Percentiles rank a stretch among this genome's conserved stretches.
phyloP scores from a whole-genome alignment of 2,797 vertebrate species.

The Ptychobarbus kaznakovi region DNA sequence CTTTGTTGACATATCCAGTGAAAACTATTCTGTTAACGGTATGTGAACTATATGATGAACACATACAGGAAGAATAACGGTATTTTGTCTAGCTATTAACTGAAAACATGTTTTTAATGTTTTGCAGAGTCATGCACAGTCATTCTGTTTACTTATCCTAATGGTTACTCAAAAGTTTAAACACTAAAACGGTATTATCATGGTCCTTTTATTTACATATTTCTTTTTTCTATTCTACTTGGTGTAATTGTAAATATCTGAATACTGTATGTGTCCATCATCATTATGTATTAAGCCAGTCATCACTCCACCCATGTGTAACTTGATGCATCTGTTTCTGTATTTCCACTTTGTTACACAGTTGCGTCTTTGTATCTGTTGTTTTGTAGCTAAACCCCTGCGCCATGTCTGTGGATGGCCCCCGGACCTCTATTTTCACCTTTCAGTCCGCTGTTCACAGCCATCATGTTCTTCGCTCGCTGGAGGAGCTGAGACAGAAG shows the following conservation, averaged over 20 bases:
- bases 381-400: conserved; percentile 64
- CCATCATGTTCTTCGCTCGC: conserved; percentile 84
- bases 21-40: background rate
- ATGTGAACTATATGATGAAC: background rate
- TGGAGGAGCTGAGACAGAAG: conserved; percentile 89
- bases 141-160: background rate
- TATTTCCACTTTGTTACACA: conserved; percentile 8
- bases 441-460: conserved; percentile 95
- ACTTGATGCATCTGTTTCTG: background rate
- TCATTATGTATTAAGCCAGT: background rate
- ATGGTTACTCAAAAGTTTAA: background rate
- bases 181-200: background rate
- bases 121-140: conserved; percentile 36
- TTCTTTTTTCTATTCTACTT: background rate
- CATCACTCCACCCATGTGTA: conserved; percentile 13
- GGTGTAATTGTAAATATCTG: background rate
- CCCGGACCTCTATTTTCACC: conserved; percentile 85
- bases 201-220: background rate
- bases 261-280: background rate
- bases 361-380: conserved; percentile 54
- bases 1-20: background rate
- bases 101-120: conserved; percentile 9
- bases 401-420: conserved; percentile 87
- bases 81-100: background rate
- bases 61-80: background rate